These are phyloP conservation scores for Notolepis coatsorum DNA, from an alignment of 2,797 vertebrate species.

Conservation along the genomic window DNA sequence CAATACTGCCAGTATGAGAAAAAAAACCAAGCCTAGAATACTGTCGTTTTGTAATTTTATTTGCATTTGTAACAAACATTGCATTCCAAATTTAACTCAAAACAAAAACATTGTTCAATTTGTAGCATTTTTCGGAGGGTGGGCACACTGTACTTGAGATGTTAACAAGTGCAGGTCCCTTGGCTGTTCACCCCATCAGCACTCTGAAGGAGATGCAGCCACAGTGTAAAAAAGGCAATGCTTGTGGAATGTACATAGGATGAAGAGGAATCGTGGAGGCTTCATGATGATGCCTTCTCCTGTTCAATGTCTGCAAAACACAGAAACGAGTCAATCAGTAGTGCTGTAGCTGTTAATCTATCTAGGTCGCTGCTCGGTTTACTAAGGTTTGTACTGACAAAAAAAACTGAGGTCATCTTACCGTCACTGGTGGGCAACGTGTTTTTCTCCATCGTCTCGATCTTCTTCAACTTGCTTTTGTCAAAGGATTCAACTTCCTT, in stretches of 20 bases:
- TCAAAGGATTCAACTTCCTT: slow-evolving; percentile 87
- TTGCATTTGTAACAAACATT: slow-evolving; percentile 91
- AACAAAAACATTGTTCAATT: slow-evolving; percentile 85
- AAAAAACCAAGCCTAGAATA: no score
- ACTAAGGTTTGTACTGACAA: background rate
- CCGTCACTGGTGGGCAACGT: slow-evolving; percentile 93
- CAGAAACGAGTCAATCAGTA: background rate
- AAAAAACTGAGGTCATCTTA: slow-evolving; percentile 66
- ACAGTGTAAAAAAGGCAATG: slow-evolving; percentile 50
- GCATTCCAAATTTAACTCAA: slow-evolving; percentile 92
- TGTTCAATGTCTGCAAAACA: slow-evolving; percentile 88
- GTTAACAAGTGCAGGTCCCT: slow-evolving; percentile 70
- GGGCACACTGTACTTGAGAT: slow-evolving; percentile 70
- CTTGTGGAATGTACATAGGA: no score
- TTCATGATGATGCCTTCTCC: slow-evolving; percentile 91
- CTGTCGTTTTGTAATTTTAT: slow-evolving; percentile 89
- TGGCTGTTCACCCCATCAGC: slow-evolving; percentile 73
- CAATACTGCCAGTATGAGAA: no score
- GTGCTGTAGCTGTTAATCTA: no score
- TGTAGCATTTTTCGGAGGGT: slow-evolving; percentile 83
- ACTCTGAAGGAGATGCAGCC: slow-evolving; percentile 21
- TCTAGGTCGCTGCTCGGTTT: background rate
- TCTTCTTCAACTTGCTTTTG: slow-evolving; percentile 93
- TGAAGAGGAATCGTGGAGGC: no score
- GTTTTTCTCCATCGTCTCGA: slow-evolving; percentile 90